Evolutionary conservation across 2,888 invertebrate genomes (phyloP).

Genomic region (Maniola hyperantus): DNA sequence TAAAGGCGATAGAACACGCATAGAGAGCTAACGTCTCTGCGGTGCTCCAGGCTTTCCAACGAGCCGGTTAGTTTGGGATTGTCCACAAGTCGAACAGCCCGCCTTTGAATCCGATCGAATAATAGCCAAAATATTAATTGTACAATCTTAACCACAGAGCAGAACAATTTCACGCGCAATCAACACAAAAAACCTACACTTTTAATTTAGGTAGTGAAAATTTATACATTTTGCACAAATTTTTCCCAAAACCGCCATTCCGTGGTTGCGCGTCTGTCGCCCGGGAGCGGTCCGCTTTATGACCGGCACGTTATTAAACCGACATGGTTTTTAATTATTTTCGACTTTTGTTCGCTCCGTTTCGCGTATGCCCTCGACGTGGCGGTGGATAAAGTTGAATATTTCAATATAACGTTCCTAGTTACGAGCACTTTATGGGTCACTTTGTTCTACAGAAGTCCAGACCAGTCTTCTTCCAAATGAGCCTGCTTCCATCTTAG

Average conservation of each 20-base stretch:
- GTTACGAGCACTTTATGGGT: no score
- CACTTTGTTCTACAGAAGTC: no score
- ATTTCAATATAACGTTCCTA: background rate
- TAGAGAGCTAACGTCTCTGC: no score
- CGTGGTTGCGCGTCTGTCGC: conserved; percentile 8
- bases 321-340: conserved; percentile 16
- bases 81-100: no score
- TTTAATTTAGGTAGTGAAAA: conserved; percentile 5
- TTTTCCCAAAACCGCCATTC: conserved; percentile 15
- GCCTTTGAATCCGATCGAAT: no score
- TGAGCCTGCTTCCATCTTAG: no score
- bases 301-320: background rate
- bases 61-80: no score
- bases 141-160: background rate
- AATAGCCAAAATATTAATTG: background rate
- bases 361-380: background rate
- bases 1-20: no score
- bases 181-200: conserved; percentile 5
- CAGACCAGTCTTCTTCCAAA: no score
- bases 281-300: background rate
- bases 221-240: conserved; percentile 3
- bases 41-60: no score
- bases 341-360: background rate
- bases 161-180: background rate
- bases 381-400: background rate